Evolutionary conservation across 2,113 vertebrate species (phyloP).

Genomic region (Leiothrix lutea): DNA sequence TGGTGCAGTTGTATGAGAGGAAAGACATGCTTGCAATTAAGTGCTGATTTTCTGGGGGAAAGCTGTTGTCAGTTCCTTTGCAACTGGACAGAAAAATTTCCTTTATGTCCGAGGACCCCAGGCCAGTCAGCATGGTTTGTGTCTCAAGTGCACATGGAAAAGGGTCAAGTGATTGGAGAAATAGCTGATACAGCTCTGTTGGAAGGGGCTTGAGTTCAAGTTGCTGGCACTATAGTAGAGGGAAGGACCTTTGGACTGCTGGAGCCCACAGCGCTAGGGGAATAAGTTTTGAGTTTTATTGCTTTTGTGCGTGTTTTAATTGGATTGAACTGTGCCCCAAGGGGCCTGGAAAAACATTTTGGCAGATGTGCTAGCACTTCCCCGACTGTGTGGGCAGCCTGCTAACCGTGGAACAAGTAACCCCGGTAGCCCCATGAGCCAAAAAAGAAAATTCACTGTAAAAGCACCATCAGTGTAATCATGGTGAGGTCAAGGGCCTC

Average conservation of each 20-base stretch:
- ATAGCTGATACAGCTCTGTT: neutral
- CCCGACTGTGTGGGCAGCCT: neutral
- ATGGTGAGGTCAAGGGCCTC: neutral
- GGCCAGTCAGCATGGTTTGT: neutral
- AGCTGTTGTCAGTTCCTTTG: neutral
- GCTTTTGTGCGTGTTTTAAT: neutral
- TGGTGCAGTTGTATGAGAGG: neutral
- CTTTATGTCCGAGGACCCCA: neutral
- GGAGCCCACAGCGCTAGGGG: neutral
- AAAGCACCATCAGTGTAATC: neutral
- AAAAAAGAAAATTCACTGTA: neutral
- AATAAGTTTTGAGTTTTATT: neutral
- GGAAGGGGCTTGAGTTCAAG: neutral
- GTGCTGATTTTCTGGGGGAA: neutral
- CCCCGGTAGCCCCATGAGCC: neutral
- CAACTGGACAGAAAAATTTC: neutral
- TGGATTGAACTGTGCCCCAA: neutral
- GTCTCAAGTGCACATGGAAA: neutral
- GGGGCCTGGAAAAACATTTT: neutral
- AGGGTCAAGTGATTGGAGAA: neutral
- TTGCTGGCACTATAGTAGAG: neutral
- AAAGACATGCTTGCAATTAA: neutral
- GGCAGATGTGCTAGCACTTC: neutral
- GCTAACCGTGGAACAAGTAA: neutral
- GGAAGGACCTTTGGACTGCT: neutral